Base-by-base conservation (phyloP, 2,888 invertebrate species). In the Sabellastarte sp. region DNA sequence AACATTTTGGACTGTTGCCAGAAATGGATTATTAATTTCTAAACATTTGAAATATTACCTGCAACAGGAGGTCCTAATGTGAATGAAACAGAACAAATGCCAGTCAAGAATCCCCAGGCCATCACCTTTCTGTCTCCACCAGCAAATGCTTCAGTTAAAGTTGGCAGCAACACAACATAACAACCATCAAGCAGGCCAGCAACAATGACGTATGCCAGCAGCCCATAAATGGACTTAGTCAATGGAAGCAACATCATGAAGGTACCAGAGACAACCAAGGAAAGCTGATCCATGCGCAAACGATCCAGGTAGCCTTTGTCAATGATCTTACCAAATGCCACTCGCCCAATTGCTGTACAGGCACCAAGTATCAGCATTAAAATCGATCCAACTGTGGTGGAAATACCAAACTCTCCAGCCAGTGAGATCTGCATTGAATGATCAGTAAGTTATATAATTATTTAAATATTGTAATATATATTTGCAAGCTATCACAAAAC, bases 111-210 rank as follows among this genome's bases (percentile, higher is more conserved):
- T 5, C 79, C 77, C 77, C 77, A 79, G 5, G 77, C 79, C 20
- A 76, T 57, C 0, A 74, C 73, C 3, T 72, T 68, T 33, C 75
- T 76, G 53, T 76, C 74, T 30, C 67, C 65, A 2, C 76, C 77
- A 24, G 74, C 71, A 61, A 77, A 63, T 1, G 73, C 65, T 1
- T 70, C 53, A 28, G 77, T 78, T 58, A 78, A 63, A 1, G 76
- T 71, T 0, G 79, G 77, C 29, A 79, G 64, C 32, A 78, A 65
- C 0, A 79, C 78, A 1, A 76, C 76, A 57, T 73, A 75, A 63
- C 78, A 78, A 1, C 79, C 79, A 63, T 79, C 79, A 30, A 77
- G 74, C 26, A 79, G 65, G 1, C 79, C 79, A 0, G 75, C 51
- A 28, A 65, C 32, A 30, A 71, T 62, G 33, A 67, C 68, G 62